Evolutionary conservation across 2,888 invertebrate genomes (phyloP), one percentile per base, ranked within the genome.

Genomic region (Dryocosmus kuriphilus): DNA sequence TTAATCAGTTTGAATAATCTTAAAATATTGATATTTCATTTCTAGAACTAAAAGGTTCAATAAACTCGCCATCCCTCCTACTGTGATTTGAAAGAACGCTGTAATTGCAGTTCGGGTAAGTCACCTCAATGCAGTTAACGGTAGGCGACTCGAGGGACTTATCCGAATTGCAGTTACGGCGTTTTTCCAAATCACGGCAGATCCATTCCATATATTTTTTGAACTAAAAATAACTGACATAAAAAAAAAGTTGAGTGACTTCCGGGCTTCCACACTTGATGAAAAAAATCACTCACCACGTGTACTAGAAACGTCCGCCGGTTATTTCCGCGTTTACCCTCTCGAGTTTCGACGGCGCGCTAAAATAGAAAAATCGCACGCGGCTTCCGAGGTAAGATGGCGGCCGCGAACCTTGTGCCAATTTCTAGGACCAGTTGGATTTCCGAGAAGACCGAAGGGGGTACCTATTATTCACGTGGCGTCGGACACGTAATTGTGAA

Each of bases 401-500:
- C 83, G 82, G 83, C 78, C 80, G 80, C 35, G 82, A 88, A 88
- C 86, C 87, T 89, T 88, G 90, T 89, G 89, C 90, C 89, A 90
- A 90, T 90, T 90, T 86, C 86, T 84, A 79, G 81, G 83, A 84
- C 84, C 82, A 79, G 79, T 81, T 83, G 80, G 80, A 86, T 85
- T 87, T 87, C 85, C 83, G 77, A 82, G 87, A 87, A 87, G 84
- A 83, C 82, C 81, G 82, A 85, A 82, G 82, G 80, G 79, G 81
- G 80, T 79, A 84, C 86, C 88, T 87, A 89, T 90, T 90, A 91
- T 90, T 90, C 89, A 89, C 87, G 85, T 78, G 77, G 82, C 82
- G 80, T 77, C 81, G 81, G 85, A 84, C 87, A 86, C 85, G 90
- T 90, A 91, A 90, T 90, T 90, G 90, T 90, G 90, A 89, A 90